Evolutionary conservation across 2,888 invertebrate genomes (phyloP), one percentile per base, ranked within the genome.

Genomic region (Microplitis manilae): DNA sequence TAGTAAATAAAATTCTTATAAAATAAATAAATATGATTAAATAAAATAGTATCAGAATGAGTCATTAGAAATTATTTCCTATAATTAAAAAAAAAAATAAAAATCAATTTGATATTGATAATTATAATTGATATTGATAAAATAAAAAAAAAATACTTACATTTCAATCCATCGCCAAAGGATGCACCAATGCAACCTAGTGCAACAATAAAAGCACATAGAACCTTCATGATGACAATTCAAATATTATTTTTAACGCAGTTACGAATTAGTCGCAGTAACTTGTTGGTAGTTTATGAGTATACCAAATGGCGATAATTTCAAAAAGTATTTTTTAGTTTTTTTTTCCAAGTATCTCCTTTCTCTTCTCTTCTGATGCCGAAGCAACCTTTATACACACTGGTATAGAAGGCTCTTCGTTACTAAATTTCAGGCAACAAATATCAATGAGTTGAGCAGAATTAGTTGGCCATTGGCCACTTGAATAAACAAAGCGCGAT

Each of bases 341-440:
- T 50, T 50, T 41, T 41, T 41, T 50, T 50, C 13, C 50, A 13
- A 50, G 39, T 30, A 40, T 68, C 50, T 65, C 38, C 67, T 68
- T 50, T 41, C 65, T n/a, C 41, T n/a, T 64, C 69, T 64, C 17
- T 61, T 61, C 68, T 75, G 50, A 40, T 40, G 38, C 71, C 68
- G 65, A 76, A 85, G 87, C 87, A 91, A 93, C 95, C 96, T 96
- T 96, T 96, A 95, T 95, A 95, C 96, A 91, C 96, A 96, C 96
- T 96, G 96, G 95, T 92, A 94, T 92, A 96, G 96, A 96, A 96
- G 96, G 95, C 86, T 68, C 68, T 73, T 72, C 77, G 73, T 65
- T 50, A 60, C 20, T n/a, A 71, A 71, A 61, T 17, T 59, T 77
- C 64, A 69, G 73, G 41, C 68, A 71, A 74, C 17, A 65, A 74